Conservation (phyloP, 1,140 invertebrate genomes). For the Eriocheir sinensis region DNA sequence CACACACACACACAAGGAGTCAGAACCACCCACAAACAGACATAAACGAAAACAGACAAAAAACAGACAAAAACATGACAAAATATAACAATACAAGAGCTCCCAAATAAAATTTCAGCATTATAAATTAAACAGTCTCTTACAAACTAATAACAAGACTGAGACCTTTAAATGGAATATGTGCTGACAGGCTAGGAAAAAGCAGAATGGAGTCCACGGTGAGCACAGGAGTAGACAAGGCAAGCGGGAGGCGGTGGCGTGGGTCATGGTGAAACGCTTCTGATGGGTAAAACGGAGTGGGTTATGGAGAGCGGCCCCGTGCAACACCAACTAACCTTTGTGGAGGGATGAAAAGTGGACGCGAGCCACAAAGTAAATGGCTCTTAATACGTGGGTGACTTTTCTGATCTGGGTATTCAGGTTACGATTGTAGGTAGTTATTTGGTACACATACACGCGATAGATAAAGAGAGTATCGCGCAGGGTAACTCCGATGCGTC, state of each 20-base stretch:
- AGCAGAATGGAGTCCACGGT: not conserved
- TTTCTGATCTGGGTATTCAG: too few species aligned
- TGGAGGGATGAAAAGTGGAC: not conserved
- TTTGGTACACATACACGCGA: too few species aligned
- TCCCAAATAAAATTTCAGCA: too few species aligned
- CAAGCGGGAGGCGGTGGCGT: too few species aligned
- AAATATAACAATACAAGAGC: too few species aligned
- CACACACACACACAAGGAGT: not conserved
- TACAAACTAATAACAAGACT: too few species aligned
- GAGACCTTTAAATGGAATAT: not conserved
- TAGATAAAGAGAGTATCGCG: too few species aligned
- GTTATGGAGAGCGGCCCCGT: not conserved
- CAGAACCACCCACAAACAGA: not conserved
- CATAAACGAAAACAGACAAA: too few species aligned
- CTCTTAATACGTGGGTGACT: not conserved
- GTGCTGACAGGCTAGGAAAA: not conserved
- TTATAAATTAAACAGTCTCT: too few species aligned
- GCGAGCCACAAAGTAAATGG: not conserved
- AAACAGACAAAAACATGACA: too few species aligned
- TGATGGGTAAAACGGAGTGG: not conserved
- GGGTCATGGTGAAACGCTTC: not conserved
- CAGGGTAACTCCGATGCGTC: too few species aligned
- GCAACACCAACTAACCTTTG: not conserved
- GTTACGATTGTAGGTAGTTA: too few species aligned
- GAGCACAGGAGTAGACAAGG: not conserved